Conservation (phyloP, 2,113 vertebrate species). For the Gymnorhina tibicen region DNA sequence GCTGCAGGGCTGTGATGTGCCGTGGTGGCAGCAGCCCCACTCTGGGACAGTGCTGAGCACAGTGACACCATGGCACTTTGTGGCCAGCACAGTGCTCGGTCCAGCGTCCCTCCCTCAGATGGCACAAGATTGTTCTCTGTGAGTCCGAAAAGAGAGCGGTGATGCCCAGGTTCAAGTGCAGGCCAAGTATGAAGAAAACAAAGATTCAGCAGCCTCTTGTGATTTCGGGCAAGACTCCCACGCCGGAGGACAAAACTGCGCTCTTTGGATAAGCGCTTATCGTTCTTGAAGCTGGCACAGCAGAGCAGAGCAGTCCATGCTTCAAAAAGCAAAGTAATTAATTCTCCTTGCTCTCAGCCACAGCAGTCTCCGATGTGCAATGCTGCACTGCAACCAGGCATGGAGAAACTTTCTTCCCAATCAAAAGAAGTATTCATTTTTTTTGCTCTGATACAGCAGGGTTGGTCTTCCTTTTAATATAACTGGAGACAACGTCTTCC, state of each 20-base stretch:
- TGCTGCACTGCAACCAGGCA: not conserved
- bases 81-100: fast-evolving
- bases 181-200: not conserved
- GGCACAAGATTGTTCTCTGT: not conserved
- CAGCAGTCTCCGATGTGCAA: conserved; percentile 6
- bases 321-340: conserved; percentile 57
- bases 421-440: conserved; percentile 8
- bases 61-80: fast-evolving
- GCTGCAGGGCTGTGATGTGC: not conserved
- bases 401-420: conserved; percentile 33
- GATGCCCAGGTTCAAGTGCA: not conserved
- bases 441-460: not conserved
- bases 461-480: not conserved
- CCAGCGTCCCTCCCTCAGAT: not conserved
- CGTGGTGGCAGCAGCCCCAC: fast-evolving
- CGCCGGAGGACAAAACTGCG: not conserved
- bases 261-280: conserved; percentile 13
- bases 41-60: not conserved
- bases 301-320: conserved; percentile 24
- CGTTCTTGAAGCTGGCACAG: not conserved
- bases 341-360: conserved; percentile 15
- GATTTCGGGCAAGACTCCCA: not conserved
- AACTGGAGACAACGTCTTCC: not conserved
- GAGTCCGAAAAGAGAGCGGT: fast-evolving
- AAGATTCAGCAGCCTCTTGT: not conserved